These are phyloP conservation scores for Drosophila ochracea DNA, from an alignment of 2,888 invertebrate genomes.

Conservation along the genomic window DNA sequence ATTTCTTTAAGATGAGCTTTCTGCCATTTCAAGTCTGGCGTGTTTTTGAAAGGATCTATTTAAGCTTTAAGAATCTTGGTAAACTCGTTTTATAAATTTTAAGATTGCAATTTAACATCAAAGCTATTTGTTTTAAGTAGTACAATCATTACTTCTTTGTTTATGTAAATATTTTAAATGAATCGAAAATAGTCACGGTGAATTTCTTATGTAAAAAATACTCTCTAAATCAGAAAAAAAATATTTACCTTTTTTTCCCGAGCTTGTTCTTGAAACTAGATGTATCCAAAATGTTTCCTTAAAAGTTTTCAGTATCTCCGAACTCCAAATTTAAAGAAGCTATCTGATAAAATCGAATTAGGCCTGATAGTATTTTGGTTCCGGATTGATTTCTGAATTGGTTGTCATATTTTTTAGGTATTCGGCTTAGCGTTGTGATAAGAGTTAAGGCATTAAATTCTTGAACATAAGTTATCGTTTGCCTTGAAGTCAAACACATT, in stretches of 20 bases:
- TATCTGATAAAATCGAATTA: not conserved
- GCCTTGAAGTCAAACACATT: not conserved
- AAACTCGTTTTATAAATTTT: slow-evolving; percentile 35
- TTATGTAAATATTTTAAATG: no score
- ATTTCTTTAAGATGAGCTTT: not conserved
- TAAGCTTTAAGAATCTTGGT: slow-evolving; percentile 78
- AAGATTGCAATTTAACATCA: not conserved
- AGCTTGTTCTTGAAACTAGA: not conserved
- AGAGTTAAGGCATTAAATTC: not conserved
- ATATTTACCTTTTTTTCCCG: not conserved
- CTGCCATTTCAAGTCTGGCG: slow-evolving; percentile 70
- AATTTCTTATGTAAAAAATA: not conserved
- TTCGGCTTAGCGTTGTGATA: not conserved
- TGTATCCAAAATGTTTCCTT: not conserved
- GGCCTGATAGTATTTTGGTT: not conserved
- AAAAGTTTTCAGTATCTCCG: not conserved
- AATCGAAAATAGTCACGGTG: not conserved
- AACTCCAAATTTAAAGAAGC: not conserved
- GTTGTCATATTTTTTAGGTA: not conserved
- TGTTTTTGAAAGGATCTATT: slow-evolving; percentile 72
- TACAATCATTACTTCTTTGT: not conserved
- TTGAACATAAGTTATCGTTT: no score
- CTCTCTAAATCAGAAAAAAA: not conserved
- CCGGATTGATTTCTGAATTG: not conserved
- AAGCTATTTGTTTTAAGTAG: not conserved